Evolutionary conservation across 1,140 invertebrate species (phyloP).

Genomic region (Geopemphigus sp.): DNA sequence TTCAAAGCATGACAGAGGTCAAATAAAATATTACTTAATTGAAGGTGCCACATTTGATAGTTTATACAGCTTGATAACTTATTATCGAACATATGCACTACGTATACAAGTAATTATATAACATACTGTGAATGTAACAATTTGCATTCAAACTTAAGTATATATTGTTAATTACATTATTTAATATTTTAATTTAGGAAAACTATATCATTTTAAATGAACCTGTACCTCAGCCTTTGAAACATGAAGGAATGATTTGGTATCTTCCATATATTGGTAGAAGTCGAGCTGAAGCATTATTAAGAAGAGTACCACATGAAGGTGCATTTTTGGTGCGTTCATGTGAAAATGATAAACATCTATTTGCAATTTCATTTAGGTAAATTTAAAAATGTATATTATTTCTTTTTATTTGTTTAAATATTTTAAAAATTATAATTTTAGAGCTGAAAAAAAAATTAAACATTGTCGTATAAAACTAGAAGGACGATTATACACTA

Average conservation of each 20-base stretch:
- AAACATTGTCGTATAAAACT: constrained; percentile 92
- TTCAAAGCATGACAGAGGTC: constrained; percentile 81
- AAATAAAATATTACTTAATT: constrained; percentile 88
- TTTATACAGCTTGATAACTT: constrained; percentile 86
- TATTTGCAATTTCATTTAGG: constrained; percentile 94
- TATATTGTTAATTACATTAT: background rate
- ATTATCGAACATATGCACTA: constrained; percentile 83
- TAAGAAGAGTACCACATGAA: constrained; percentile 77
- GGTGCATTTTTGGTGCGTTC: constrained; percentile 90
- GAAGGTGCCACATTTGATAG: constrained; percentile 88
- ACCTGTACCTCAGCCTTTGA: constrained; percentile 91
- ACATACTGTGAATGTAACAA: background rate
- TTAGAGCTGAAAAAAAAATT: constrained; percentile 85
- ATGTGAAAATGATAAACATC: constrained; percentile 78
- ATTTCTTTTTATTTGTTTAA: background rate
- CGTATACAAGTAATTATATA: constrained; percentile 64
- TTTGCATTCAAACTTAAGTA: background rate
- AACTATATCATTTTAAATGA: constrained; percentile 84
- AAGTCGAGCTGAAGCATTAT: constrained; percentile 79
- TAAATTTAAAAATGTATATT: constrained; percentile 55
- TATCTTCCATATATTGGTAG: constrained; percentile 80
- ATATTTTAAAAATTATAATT: constrained; percentile 53
- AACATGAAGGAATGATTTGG: constrained; percentile 93
- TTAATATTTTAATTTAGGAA: constrained; percentile 60
- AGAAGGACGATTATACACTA: constrained; percentile 85